phyloP scores from a whole-genome alignment of 2,113 vertebrate species.

The Lampris megalopsis region DNA sequence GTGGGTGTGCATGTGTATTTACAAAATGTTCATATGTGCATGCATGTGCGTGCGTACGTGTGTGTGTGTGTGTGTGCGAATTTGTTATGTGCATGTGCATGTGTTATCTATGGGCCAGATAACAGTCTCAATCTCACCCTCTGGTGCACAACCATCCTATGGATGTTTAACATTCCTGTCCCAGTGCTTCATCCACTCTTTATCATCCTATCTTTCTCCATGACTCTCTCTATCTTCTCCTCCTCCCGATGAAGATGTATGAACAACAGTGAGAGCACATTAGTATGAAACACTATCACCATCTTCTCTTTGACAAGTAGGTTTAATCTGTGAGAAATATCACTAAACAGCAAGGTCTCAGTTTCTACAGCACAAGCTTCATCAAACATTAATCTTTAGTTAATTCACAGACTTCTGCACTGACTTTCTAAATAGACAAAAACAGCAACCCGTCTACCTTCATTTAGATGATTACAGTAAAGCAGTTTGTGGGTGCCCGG shows the following conservation, averaged over 20 bases:
- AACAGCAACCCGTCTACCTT: neutral
- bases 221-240: neutral
- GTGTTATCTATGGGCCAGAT: slow-evolving; percentile 15
- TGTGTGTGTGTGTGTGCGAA: slow-evolving; percentile 21
- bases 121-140: slow-evolving; percentile 18
- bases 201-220: neutral
- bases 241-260: slow-evolving; percentile 9
- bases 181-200: neutral
- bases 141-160: slow-evolving; percentile 18
- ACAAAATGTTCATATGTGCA: neutral
- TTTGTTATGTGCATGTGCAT: neutral
- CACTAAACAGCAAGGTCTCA: neutral
- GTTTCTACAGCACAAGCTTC: neutral
- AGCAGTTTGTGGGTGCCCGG: neutral
- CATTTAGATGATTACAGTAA: neutral
- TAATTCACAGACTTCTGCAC: neutral
- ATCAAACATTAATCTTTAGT: slow-evolving; percentile 3
- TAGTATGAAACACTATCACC: neutral
- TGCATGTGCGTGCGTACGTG: neutral
- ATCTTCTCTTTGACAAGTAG: neutral
- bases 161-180: slow-evolving; percentile 12
- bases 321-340: slow-evolving; percentile 6
- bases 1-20: slow-evolving; percentile 21
- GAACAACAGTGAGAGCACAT: neutral
- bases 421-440: neutral